phyloP scores from a whole-genome alignment of 2,797 vertebrate species.

The Tinamus major region DNA sequence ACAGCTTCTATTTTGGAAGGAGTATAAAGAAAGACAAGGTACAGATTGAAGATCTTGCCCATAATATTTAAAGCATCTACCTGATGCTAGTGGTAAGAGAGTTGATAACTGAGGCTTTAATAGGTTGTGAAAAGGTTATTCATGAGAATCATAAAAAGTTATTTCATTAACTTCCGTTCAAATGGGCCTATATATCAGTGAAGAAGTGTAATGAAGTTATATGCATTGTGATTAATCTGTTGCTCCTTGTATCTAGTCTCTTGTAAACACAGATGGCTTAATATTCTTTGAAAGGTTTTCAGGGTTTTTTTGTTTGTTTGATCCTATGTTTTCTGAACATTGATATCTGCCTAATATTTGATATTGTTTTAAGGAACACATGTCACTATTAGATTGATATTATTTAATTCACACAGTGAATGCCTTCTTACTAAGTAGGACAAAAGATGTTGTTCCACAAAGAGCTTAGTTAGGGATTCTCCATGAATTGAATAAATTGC shows the following conservation, averaged over 20 bases:
- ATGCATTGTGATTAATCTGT: not conserved
- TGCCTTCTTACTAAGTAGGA: not conserved
- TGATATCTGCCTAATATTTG: not conserved
- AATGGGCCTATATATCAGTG: not conserved
- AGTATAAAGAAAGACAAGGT: not conserved
- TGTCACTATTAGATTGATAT: not conserved
- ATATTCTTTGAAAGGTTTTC: not conserved
- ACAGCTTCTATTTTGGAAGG: not conserved
- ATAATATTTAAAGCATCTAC: not conserved
- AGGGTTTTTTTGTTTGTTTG: not conserved
- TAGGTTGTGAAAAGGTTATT: not conserved
- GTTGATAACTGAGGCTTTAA: not conserved
- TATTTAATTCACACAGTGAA: not conserved
- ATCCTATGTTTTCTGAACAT: not conserved
- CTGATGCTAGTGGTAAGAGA: not conserved
- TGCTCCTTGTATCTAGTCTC: not conserved
- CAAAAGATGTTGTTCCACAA: not conserved
- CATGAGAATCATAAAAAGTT: not conserved
- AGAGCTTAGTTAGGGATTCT: not conserved
- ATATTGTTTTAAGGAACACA: not conserved
- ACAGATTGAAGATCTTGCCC: not conserved
- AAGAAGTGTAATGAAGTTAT: not conserved
- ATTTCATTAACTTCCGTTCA: not conserved
- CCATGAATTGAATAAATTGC: not conserved
- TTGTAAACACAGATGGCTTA: not conserved